phyloP scores from a whole-genome alignment of 2,797 vertebrate species.

The Oryzias dopingdopingensis region DNA sequence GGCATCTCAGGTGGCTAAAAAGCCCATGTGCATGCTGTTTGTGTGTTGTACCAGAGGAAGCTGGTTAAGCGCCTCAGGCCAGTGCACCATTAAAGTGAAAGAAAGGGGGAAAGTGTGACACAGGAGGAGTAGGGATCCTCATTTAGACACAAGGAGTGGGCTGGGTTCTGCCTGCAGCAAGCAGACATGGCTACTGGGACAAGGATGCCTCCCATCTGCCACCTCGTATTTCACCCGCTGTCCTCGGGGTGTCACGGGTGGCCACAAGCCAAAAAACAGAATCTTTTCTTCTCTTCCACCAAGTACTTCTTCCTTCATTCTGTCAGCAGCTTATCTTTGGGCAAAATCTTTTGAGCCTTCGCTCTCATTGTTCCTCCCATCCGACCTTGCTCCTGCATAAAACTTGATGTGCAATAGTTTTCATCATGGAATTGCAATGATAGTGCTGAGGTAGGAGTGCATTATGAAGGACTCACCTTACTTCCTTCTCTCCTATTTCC shows the following conservation, averaged over 20 bases:
- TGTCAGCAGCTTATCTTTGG: not conserved
- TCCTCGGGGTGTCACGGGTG: conserved; percentile 48
- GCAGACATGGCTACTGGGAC: conserved; percentile 23
- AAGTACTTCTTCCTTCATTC: conserved; percentile 7
- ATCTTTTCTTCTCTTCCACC: conserved; percentile 7
- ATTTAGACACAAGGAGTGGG: conserved; percentile 54
- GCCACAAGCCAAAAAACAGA: conserved; percentile 24
- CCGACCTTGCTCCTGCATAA: not conserved
- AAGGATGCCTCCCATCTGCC: conserved; percentile 48
- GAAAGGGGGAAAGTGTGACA: conserved; percentile 12
- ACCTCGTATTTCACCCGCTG: conserved; percentile 50
- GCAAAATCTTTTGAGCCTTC: conserved; percentile 6
- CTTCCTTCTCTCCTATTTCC: conserved; percentile 19
- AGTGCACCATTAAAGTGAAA: conserved; percentile 56
- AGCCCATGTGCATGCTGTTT: conserved; percentile 44
- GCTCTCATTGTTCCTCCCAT: conserved; percentile 14
- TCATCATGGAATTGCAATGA: conserved; percentile 20
- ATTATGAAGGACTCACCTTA: conserved; percentile 5
- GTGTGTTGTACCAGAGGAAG: conserved; percentile 49
- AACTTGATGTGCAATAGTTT: conserved; percentile 20
- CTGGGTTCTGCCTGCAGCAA: conserved; percentile 56
- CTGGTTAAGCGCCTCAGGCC: conserved; percentile 54
- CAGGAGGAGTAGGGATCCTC: conserved; percentile 36
- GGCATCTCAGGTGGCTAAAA: conserved; percentile 50
- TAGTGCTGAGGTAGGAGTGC: conserved; percentile 2